These are phyloP conservation scores for Caenorhabditis sinica DNA, from an alignment of 2,888 invertebrate genomes.

Conservation along the genomic window DNA sequence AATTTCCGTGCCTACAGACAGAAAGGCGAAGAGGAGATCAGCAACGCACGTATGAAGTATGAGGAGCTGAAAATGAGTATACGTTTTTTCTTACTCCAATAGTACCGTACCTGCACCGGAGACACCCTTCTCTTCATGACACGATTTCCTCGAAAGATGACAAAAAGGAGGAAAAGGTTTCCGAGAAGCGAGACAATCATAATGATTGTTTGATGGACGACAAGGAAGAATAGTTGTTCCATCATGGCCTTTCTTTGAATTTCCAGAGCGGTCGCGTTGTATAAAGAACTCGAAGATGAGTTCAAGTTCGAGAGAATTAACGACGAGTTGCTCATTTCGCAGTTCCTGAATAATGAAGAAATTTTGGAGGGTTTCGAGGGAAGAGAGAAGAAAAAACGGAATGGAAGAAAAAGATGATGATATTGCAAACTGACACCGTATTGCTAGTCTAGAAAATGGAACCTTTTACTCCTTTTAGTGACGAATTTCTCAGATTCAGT, in stretches of 20 bases:
- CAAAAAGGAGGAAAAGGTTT: conserved; percentile 79
- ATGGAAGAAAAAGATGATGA: background rate
- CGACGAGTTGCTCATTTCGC: background rate
- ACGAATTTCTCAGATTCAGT: no score
- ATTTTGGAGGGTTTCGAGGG: no score
- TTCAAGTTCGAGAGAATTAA: background rate
- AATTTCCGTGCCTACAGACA: conserved; percentile 88
- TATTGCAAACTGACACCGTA: background rate
- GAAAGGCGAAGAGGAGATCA: conserved; percentile 88
- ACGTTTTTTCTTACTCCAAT: background rate
- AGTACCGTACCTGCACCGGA: conserved; percentile 79
- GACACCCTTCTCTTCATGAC: conserved; percentile 76
- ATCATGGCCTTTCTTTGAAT: background rate
- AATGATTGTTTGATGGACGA: conserved; percentile 76
- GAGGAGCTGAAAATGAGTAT: conserved; percentile 84
- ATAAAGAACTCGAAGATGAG: background rate
- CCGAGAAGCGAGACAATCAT: conserved; percentile 78
- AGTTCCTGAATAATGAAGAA: background rate
- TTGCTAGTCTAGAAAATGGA: no score
- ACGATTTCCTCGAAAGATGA: conserved; percentile 79
- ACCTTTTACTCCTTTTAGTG: no score
- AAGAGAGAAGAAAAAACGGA: background rate
- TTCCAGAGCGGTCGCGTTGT: background rate
- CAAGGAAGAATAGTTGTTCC: conserved; percentile 67
- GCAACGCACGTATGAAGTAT: conserved; percentile 89